These are phyloP conservation scores for Aphelenchoides avenae DNA, from an alignment of 1,140 invertebrate genomes.

Conservation along the genomic window DNA sequence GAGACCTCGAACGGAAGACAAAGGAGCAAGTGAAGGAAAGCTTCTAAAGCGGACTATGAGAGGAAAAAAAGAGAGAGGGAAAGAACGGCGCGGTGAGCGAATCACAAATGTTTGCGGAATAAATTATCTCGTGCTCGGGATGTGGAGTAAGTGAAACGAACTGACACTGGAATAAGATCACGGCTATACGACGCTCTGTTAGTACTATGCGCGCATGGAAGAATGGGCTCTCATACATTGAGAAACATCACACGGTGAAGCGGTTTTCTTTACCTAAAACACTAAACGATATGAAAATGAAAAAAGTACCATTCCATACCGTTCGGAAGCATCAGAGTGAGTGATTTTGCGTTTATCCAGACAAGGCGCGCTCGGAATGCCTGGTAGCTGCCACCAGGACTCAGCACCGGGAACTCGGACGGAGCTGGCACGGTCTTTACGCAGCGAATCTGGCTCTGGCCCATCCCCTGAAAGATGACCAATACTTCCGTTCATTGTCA, in stretches of 20 bases:
- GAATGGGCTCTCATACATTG: too few species aligned
- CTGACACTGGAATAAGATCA: too few species aligned
- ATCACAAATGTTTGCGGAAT: too few species aligned
- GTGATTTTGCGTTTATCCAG: conserved; percentile 85
- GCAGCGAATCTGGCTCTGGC: conserved; percentile 68
- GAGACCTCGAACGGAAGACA: too few species aligned
- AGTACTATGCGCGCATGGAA: too few species aligned
- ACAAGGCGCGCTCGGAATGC: conserved; percentile 70
- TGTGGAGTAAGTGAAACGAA: too few species aligned
- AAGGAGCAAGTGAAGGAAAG: too few species aligned
- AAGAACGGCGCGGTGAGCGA: too few species aligned
- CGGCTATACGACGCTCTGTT: too few species aligned
- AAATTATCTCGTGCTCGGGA: too few species aligned
- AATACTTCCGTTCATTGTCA: conserved; percentile 71
- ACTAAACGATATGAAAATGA: conserved; percentile 25
- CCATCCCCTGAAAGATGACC: conserved; percentile 84
- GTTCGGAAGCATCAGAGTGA: conserved; percentile 83
- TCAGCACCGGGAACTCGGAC: conserved; percentile 73
- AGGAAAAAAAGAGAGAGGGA: too few species aligned
- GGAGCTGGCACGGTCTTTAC: conserved; percentile 68
- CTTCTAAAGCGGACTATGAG: too few species aligned
- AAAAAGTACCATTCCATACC: conserved; percentile 40
- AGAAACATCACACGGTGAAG: conserved; percentile 39
- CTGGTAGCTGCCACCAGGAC: conserved; percentile 50
- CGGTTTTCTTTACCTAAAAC: conserved; percentile 54